These are phyloP conservation scores for Paratrypauchen microcephalus DNA, from an alignment of 2,797 vertebrate genomes.

Conservation along the genomic window DNA sequence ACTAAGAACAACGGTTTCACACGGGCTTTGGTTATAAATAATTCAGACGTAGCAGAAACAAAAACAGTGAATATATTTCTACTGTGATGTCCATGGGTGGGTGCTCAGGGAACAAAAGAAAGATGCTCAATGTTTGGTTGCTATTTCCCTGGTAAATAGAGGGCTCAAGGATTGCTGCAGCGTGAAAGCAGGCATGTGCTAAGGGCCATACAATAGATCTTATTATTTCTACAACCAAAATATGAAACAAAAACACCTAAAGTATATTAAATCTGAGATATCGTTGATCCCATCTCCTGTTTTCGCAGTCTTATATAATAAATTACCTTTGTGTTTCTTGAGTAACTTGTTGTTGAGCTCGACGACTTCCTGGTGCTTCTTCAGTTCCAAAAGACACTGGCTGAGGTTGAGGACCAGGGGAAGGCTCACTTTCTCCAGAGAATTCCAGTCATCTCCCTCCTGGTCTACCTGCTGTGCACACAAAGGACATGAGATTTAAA, in stretches of 20 bases:
- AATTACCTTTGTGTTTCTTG: conserved; percentile 73
- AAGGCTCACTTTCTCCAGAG: conserved; percentile 77
- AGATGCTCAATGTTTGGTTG: conserved; percentile 53
- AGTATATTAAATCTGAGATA: conserved; percentile 8
- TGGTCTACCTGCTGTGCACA: conserved; percentile 52
- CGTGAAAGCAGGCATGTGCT: conserved; percentile 36
- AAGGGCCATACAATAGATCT: conserved; percentile 28
- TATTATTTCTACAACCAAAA: conserved; percentile 27
- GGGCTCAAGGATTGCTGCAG: conserved; percentile 42
- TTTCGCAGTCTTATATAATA: background rate
- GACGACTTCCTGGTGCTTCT: conserved; percentile 70
- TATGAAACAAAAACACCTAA: conserved; percentile 15
- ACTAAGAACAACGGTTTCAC: conserved; percentile 45
- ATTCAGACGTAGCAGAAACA: conserved; percentile 61
- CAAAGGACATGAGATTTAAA: conserved; percentile 7
- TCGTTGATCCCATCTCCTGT: conserved; percentile 3
- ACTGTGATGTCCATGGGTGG: conserved; percentile 50
- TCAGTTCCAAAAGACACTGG: conserved; percentile 78
- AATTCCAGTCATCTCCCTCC: conserved; percentile 75
- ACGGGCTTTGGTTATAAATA: conserved; percentile 63
- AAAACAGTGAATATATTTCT: conserved; percentile 58
- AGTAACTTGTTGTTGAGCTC: conserved; percentile 73
- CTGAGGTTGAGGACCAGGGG: conserved; percentile 79
- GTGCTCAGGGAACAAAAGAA: conserved; percentile 42
- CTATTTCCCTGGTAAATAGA: conserved; percentile 47